phyloP scores from a whole-genome alignment of 2,888 invertebrate genomes.

The Trachelus troglodyta region DNA sequence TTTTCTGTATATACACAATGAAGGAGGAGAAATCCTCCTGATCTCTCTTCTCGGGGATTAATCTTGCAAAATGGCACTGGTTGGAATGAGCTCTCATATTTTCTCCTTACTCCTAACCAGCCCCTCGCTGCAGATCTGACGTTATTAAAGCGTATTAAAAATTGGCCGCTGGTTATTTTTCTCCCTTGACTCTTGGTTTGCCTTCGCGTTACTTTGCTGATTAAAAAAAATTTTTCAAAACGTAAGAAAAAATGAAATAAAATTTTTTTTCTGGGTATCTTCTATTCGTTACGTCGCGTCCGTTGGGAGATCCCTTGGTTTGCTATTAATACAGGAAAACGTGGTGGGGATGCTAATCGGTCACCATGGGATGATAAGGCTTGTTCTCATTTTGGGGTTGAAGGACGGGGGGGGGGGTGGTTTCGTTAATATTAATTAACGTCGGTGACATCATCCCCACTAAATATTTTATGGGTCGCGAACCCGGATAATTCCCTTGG shows the following conservation, averaged over 20 bases:
- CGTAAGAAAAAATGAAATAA: neutral
- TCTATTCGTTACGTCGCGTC: no score
- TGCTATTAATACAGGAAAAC: no score
- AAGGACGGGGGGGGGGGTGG: neutral
- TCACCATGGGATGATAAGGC: no score
- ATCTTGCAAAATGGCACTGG: conserved; percentile 20
- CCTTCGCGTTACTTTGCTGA: conserved; percentile 22
- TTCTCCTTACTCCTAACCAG: conserved; percentile 18
- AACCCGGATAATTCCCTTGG: conserved; percentile 15
- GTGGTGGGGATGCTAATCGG: no score
- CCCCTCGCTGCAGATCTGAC: conserved; percentile 23
- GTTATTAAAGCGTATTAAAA: conserved; percentile 35
- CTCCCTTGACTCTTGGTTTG: conserved; percentile 5
- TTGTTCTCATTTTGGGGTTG: no score
- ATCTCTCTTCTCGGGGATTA: conserved; percentile 29
- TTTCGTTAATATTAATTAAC: conserved; percentile 47
- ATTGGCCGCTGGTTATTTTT: conserved; percentile 9
- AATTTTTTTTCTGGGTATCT: neutral
- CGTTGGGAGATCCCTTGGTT: no score
- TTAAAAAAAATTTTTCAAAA: conserved; percentile 5
- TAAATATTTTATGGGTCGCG: conserved; percentile 42
- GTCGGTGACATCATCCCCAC: conserved; percentile 34
- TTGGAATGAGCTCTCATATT: neutral
- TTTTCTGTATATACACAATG: no score
- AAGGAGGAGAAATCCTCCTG: conserved; percentile 26